phyloP scores from a whole-genome alignment of 2,113 vertebrate species.

The Zapus hudsonius region DNA sequence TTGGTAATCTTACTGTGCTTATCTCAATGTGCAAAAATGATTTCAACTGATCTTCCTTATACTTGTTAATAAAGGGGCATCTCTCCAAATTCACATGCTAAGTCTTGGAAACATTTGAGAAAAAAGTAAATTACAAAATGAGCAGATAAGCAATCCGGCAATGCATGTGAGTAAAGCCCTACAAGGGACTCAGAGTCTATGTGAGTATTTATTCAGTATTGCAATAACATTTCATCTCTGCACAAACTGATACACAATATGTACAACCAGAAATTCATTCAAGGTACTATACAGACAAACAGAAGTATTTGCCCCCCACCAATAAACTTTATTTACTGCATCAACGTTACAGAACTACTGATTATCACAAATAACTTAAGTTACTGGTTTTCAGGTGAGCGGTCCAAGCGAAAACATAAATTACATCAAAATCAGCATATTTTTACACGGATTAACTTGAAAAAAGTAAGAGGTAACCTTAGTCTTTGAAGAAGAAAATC shows the following conservation, averaged over 20 bases:
- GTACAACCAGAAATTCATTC: constrained; percentile 62
- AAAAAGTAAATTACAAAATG: constrained; percentile 77
- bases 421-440: constrained; percentile 69
- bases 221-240: constrained; percentile 52
- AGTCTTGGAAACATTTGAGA: constrained; percentile 64
- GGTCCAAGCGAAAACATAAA: constrained; percentile 70
- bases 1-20: constrained; percentile 56
- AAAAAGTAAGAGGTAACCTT: constrained; percentile 47
- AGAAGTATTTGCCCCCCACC: constrained; percentile 57
- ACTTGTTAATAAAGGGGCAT: constrained; percentile 11
- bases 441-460: constrained; percentile 63
- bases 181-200: constrained; percentile 49
- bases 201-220: constrained; percentile 22
- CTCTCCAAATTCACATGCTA: constrained; percentile 54
- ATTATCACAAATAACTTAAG: constrained; percentile 70
- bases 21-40: constrained; percentile 58
- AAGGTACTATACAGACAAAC: constrained; percentile 47
- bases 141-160: constrained; percentile 71
- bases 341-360: constrained; percentile 51
- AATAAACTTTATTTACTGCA: constrained; percentile 67
- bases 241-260: constrained; percentile 60
- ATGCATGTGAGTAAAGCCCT: constrained; percentile 54
- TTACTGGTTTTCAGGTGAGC: constrained; percentile 25
- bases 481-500: constrained; percentile 59
- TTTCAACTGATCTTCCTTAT: constrained; percentile 45